Conservation (phyloP, 2,797 vertebrate genomes). For the Orientallactaga sibirica region DNA sequence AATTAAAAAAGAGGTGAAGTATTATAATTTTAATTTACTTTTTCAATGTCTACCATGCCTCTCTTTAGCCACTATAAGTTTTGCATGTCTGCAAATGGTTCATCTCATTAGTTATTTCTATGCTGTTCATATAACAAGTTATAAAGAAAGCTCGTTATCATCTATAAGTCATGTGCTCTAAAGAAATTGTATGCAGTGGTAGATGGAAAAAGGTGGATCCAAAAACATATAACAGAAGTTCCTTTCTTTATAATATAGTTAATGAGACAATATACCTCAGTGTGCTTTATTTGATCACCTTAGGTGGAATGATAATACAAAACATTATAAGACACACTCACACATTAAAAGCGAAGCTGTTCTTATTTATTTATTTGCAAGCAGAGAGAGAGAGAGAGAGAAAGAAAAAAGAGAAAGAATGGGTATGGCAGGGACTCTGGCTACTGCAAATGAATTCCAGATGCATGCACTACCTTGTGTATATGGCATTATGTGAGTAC, state of each 20-base stretch:
- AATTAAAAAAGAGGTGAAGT: constrained; percentile 2
- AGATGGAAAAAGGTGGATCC: neutral
- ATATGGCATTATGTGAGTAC: no score
- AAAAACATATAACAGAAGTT: neutral
- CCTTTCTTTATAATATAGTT: neutral
- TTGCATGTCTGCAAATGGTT: constrained; percentile 5
- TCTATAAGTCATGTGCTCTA: neutral
- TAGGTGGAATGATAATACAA: neutral
- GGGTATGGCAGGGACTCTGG: no score
- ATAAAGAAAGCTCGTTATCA: neutral
- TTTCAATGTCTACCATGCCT: neutral
- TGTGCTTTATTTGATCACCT: neutral
- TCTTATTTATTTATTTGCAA: no score
- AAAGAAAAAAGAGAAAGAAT: no score
- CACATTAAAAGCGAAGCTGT: no score
- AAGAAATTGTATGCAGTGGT: neutral
- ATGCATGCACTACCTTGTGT: no score
- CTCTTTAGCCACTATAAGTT: neutral
- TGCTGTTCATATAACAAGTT: neutral
- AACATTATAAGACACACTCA: neutral
- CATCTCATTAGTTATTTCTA: constrained; percentile 26
- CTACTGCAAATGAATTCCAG: no score
- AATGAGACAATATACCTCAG: neutral
- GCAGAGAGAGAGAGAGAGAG: no score
- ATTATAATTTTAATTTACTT: constrained; percentile 29